Evolutionary conservation across 2,888 invertebrate species (phyloP).

Genomic region (Drosophila limbata): DNA sequence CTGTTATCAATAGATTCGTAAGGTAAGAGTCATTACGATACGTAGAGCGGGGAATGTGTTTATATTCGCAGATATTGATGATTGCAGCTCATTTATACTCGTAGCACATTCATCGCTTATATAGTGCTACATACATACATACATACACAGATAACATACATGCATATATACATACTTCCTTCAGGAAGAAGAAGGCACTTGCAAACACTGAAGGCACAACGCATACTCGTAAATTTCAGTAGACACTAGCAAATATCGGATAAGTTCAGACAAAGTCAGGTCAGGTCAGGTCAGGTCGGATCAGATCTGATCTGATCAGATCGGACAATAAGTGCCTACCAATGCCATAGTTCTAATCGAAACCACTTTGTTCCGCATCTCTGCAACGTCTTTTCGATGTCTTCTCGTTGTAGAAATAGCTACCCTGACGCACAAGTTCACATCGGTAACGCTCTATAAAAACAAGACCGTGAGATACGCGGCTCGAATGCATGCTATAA

Average conservation of each 20-base stretch:
- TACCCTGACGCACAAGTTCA: slow-evolving; percentile 92
- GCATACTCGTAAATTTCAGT: slow-evolving; percentile 24
- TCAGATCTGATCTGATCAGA: slow-evolving; percentile 14
- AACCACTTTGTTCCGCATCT: slow-evolving; percentile 75
- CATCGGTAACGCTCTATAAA: slow-evolving; percentile 91
- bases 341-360: slow-evolving; percentile 80
- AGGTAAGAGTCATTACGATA: neutral
- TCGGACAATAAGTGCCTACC: slow-evolving; percentile 62
- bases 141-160: neutral
- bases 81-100: neutral
- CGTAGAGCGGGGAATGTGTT: neutral
- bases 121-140: slow-evolving; percentile 11
- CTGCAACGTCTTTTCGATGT: slow-evolving; percentile 81
- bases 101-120: slow-evolving; percentile 30
- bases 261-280: slow-evolving; percentile 5
- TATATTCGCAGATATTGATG: neutral
- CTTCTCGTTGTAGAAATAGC: slow-evolving; percentile 89
- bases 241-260: slow-evolving; percentile 27
- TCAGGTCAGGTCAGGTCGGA: slow-evolving; percentile 11
- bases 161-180: neutral
- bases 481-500: slow-evolving; percentile 93
- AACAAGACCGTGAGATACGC: slow-evolving; percentile 93
- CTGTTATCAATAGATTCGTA: neutral
- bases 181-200: slow-evolving; percentile 28
- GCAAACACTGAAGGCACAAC: slow-evolving; percentile 29